These are phyloP conservation scores for Heterochromis multidens DNA, from an alignment of 2,113 vertebrate genomes.

Conservation along the genomic window DNA sequence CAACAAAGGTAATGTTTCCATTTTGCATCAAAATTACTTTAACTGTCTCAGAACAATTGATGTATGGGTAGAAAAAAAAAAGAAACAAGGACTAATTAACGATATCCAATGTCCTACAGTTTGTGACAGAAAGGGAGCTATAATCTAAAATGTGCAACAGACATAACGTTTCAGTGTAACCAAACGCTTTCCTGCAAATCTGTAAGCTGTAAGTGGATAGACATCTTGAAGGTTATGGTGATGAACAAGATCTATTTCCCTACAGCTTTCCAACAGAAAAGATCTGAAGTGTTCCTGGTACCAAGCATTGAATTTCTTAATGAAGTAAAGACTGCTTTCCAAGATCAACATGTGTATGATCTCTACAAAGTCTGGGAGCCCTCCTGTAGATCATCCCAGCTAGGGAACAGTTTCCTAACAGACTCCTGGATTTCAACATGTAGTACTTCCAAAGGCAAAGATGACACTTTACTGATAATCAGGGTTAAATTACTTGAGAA, in stretches of 20 bases:
- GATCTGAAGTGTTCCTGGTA: neutral
- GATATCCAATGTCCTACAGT: neutral
- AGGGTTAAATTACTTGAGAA: neutral
- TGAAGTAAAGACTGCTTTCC: neutral
- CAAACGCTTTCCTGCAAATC: neutral
- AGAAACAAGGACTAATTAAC: too few species aligned
- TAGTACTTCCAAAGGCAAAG: neutral
- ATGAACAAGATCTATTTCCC: neutral
- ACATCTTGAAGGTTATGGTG: neutral
- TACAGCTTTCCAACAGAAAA: neutral
- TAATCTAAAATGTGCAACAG: neutral
- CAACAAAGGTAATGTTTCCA: neutral
- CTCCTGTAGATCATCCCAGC: neutral
- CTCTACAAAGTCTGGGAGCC: neutral
- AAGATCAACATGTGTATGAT: neutral
- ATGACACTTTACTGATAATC: neutral
- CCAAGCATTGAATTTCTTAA: neutral
- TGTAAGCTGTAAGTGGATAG: neutral
- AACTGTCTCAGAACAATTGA: neutral
- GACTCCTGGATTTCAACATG: neutral
- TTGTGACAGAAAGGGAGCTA: neutral
- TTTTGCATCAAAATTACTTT: neutral
- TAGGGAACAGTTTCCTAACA: neutral
- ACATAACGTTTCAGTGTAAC: neutral
- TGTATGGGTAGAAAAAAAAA: neutral